phyloP scores from a whole-genome alignment of 2,888 invertebrate species.

The Ptilodon capucinus region DNA sequence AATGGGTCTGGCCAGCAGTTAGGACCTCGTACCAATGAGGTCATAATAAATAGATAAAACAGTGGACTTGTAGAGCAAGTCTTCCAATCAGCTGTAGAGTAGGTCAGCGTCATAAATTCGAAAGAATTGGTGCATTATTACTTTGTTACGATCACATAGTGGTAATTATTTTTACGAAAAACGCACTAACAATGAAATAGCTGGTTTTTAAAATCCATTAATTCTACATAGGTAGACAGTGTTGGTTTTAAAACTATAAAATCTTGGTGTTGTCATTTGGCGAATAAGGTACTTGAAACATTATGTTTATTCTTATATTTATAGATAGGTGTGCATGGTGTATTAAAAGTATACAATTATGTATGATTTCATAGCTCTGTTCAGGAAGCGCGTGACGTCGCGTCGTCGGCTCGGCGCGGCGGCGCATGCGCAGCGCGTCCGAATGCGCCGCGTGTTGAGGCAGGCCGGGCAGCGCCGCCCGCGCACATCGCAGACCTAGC shows the following conservation, averaged over 20 bases:
- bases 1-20: neutral
- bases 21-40: slow-evolving; percentile 4
- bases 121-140: neutral
- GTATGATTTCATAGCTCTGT: slow-evolving; percentile 18
- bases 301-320: too few relatives aligned
- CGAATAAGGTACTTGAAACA: too few relatives aligned
- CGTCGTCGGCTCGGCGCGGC: slow-evolving; percentile 38
- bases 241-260: too few relatives aligned
- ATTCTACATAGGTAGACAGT: too few relatives aligned
- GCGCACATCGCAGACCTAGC: slow-evolving; percentile 42
- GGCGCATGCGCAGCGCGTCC: slow-evolving; percentile 46
- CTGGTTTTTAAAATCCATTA: too few relatives aligned
- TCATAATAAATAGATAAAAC: slow-evolving; percentile 22
- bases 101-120: slow-evolving; percentile 1
- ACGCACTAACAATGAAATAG: too few relatives aligned
- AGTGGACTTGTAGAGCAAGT: slow-evolving; percentile 11
- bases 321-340: too few relatives aligned
- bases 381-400: slow-evolving; percentile 40
- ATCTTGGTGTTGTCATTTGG: too few relatives aligned
- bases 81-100: slow-evolving; percentile 24
- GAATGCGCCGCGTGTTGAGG: slow-evolving; percentile 74
- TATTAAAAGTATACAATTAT: neutral
- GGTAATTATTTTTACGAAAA: too few relatives aligned
- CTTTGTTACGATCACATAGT: too few relatives aligned
- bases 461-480: slow-evolving; percentile 63